Base-by-base conservation (phyloP, 2,797 vertebrate genomes). In the Lagorchestes hirsutus region DNA sequence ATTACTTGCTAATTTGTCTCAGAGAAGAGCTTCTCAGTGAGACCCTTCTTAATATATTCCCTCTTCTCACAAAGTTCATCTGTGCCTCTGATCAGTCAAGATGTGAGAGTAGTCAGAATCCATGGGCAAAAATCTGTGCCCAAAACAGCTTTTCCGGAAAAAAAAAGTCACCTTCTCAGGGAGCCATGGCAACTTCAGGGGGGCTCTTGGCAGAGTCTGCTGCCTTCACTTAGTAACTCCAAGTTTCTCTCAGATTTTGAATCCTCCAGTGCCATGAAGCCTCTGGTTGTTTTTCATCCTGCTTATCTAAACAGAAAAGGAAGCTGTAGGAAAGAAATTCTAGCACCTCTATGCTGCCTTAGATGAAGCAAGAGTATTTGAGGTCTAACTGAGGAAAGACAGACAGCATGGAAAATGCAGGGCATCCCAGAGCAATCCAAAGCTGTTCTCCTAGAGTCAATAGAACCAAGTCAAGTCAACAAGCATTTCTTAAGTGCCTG, bases 181-280 rank as follows among this genome's bases (percentile, higher is more conserved):
- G 94, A 93, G 27, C 40, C 55, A 14, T 16, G 34, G 67, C 54
- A 95, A 95, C 58, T 92, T 91, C 74, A 16, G 57, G 91, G 40
- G 93, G 22, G 93, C 91, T 94, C 67, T 62, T 29, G 91, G 57
- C 28, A 90, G 90, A 91, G 54, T 91, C 59, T 95, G 58, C 55
- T 34, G 4, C 91, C 92, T 93, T 95, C 55, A 87, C 91, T 94
- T 92, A 92, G 29, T 93, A 96, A 22, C 3, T 54, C 40, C 93
- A 96, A 96, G 22, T 28, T 57, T 90, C 54, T 91, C 90, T 57
- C 91, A 87, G n/a, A 96, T 90, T 95, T 94, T 94, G 97, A 95
- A 95, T 91, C 93, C 93, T 90, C 92, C 92, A 96, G 54, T 31
- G 3, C 50, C 56, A 67, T 91, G 90, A 92, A 62, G 31, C 87